phyloP scores from a whole-genome alignment of 2,888 invertebrate species.

The Melinopterus prodromus region DNA sequence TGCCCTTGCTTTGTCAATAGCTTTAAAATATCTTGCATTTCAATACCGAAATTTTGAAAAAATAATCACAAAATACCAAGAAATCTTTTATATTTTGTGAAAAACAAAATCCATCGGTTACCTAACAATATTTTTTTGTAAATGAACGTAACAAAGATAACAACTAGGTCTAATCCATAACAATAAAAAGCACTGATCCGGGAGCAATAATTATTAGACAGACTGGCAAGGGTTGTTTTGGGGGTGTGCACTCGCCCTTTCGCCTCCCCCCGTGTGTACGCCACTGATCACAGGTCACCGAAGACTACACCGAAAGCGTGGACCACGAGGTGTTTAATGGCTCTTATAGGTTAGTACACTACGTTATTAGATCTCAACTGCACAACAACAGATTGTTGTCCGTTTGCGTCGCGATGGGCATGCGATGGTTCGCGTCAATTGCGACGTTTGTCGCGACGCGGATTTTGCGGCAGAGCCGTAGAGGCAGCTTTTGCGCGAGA shows the following conservation, averaged over 20 bases:
- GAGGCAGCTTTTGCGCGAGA: conserved; percentile 38
- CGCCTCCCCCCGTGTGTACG: not conserved
- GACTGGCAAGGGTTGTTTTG: not conserved
- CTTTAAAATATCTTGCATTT: too few relatives aligned
- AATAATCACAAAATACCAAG: not conserved
- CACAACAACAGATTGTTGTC: not conserved
- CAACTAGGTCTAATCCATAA: not conserved
- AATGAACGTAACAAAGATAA: not conserved
- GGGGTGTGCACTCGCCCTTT: conserved; percentile 4
- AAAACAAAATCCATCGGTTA: not conserved
- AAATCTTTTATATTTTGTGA: not conserved
- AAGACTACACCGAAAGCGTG: not conserved
- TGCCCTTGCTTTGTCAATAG: too few relatives aligned
- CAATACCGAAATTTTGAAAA: not conserved
- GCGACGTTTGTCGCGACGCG: not conserved
- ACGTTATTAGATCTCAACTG: not conserved
- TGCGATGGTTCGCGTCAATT: not conserved
- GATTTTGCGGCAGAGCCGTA: conserved; percentile 13
- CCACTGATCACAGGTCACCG: not conserved
- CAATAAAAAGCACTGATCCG: not conserved
- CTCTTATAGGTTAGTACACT: not conserved
- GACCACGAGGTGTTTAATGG: not conserved
- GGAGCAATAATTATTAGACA: not conserved
- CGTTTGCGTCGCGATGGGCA: not conserved
- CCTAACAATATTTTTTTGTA: not conserved